These are phyloP conservation scores for Rhinolophus sinicus DNA, from an alignment of 2,113 vertebrate species.

Conservation along the genomic window DNA sequence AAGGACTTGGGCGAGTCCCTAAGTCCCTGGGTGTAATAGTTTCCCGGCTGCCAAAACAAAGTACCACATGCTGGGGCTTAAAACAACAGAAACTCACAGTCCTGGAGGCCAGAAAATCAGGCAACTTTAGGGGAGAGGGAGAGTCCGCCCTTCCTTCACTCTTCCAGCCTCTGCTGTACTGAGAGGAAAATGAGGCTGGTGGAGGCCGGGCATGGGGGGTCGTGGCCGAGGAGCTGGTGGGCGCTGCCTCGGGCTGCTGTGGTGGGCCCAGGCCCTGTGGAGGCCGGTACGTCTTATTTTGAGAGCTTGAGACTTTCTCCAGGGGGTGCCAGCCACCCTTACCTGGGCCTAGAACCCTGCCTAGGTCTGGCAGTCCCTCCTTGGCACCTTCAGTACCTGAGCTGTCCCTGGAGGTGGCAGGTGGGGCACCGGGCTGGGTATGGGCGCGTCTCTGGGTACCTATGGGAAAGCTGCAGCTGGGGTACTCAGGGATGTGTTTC, in stretches of 20 bases:
- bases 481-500: background rate
- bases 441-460: too few relatives aligned
- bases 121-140: background rate
- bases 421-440: background rate
- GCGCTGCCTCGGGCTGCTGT: background rate
- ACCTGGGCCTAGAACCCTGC: background rate
- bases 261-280: background rate
- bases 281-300: background rate
- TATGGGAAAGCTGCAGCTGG: background rate
- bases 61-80: rapidly evolving
- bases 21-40: rapidly evolving
- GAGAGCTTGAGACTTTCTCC: background rate
- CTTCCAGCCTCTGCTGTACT: background rate
- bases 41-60: background rate
- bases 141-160: background rate
- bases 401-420: background rate
- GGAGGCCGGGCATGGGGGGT: background rate
- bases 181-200: background rate
- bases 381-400: background rate
- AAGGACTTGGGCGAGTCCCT: background rate
- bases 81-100: background rate
- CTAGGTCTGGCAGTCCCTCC: background rate
- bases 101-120: too few relatives aligned
- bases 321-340: background rate
- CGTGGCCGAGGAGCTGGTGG: background rate